A percentile compares a stretch with the other conserved stretches of the same genome.
These are phyloP conservation scores for Prorops nasuta DNA, from an alignment of 1,140 invertebrate genomes.

Conservation along the genomic window DNA sequence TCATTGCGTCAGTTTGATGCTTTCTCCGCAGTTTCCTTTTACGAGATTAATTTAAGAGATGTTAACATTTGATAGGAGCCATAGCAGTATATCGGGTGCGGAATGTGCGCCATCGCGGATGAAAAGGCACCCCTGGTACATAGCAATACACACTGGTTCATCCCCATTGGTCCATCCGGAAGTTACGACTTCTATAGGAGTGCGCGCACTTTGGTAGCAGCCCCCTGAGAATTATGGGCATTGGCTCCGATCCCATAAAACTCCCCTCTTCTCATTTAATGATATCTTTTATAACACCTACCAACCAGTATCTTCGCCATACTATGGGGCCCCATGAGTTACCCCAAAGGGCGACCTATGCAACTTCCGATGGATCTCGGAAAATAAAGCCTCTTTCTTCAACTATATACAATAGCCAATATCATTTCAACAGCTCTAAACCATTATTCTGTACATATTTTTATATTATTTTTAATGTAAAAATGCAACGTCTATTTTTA, in stretches of 20 bases:
- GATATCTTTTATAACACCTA: constrained; percentile 28
- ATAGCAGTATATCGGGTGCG: constrained; percentile 25
- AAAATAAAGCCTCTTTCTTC: too few species aligned
- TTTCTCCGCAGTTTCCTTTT: constrained; percentile 15
- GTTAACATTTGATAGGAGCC: constrained; percentile 41
- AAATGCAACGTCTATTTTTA: too few species aligned
- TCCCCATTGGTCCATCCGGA: constrained; percentile 19
- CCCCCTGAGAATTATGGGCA: constrained; percentile 16
- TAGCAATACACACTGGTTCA: background rate
- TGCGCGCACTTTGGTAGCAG: constrained; percentile 19
- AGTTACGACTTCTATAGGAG: constrained; percentile 17
- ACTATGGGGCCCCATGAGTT: too few species aligned
- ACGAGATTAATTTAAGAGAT: constrained; percentile 42
- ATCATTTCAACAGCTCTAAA: too few species aligned
- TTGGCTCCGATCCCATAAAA: constrained; percentile 28
- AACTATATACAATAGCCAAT: too few species aligned
- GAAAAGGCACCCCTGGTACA: constrained; percentile 14
- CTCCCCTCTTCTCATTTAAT: constrained; percentile 17
- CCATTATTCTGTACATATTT: too few species aligned
- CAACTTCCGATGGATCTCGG: too few species aligned
- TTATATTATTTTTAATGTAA: too few species aligned
- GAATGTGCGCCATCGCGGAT: constrained; percentile 38
- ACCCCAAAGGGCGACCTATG: too few species aligned
- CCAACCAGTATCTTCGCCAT: constrained; percentile 29
- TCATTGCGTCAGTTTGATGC: background rate